A percentile compares a stretch with the other conserved stretches of the same genome.
phyloP scores from a whole-genome alignment of 2,888 invertebrate genomes.

The Exocentrus adspersus region DNA sequence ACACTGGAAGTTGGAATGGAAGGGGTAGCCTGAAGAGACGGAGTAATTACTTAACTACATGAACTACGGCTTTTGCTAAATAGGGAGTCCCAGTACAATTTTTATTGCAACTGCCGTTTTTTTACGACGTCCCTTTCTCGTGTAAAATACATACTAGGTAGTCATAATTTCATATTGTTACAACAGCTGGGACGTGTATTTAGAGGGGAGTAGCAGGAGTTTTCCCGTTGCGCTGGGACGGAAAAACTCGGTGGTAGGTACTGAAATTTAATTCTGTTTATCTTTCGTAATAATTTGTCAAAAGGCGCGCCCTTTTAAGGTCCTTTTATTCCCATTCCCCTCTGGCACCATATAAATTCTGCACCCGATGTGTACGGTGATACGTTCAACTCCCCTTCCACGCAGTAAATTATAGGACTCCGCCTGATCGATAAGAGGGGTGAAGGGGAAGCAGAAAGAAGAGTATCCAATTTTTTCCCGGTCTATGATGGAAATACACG shows the following conservation, averaged over 20 bases:
- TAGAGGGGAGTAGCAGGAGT: neutral
- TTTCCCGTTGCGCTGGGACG: no score
- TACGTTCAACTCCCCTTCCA: neutral
- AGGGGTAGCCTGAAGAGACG: no score
- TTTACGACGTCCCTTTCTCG: no score
- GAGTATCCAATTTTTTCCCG: slow-evolving; percentile 33
- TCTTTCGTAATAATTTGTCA: slow-evolving; percentile 6
- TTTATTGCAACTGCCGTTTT: no score
- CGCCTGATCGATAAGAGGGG: slow-evolving; percentile 29
- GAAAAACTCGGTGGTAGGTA: no score
- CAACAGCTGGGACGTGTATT: no score
- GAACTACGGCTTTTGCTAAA: no score
- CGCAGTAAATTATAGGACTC: slow-evolving; percentile 30
- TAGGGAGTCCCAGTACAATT: no score
- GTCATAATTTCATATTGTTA: neutral
- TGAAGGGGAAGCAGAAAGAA: slow-evolving; percentile 29
- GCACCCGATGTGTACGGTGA: neutral
- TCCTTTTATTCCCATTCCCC: neutral
- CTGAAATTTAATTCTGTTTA: neutral
- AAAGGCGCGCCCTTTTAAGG: neutral
- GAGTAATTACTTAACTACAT: no score
- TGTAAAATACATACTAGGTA: neutral
- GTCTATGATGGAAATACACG: slow-evolving; percentile 28
- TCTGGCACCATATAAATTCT: neutral
- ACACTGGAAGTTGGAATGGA: no score